phyloP scores from a whole-genome alignment of 2,888 invertebrate species.

The Stictocephala bisonia region DNA sequence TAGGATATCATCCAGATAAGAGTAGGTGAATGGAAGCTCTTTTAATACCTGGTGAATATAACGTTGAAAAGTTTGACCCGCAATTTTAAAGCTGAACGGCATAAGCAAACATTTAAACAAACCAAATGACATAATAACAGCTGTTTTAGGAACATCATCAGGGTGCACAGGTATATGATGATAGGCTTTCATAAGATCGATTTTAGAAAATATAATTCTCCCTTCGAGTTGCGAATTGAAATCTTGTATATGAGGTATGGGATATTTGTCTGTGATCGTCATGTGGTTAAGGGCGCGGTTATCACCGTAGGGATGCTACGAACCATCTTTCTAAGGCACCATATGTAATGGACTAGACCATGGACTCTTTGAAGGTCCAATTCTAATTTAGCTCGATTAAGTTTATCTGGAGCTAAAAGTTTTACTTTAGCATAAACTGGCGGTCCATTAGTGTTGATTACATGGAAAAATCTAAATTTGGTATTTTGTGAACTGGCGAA shows the following conservation, averaged over 20 bases:
- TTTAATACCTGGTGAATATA: constrained; percentile 55
- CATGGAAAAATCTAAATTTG: constrained; percentile 41
- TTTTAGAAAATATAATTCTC: constrained; percentile 49
- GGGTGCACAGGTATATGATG: constrained; percentile 58
- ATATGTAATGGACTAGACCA: constrained; percentile 59
- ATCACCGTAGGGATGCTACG: constrained; percentile 59
- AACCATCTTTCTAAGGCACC: constrained; percentile 54
- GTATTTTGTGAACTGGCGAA: not conserved
- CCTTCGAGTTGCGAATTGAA: constrained; percentile 49
- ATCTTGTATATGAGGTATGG: constrained; percentile 57
- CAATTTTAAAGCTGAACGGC: constrained; percentile 55
- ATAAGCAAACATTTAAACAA: constrained; percentile 54
- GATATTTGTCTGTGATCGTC: constrained; percentile 58
- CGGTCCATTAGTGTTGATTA: constrained; percentile 50
- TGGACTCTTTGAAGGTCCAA: constrained; percentile 56
- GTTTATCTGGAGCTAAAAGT: constrained; percentile 56
- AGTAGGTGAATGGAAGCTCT: constrained; percentile 52
- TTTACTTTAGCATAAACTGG: constrained; percentile 48
- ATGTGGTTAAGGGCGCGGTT: constrained; percentile 57
- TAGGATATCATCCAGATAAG: constrained; percentile 56
- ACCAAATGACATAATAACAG: constrained; percentile 58
- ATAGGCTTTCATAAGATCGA: constrained; percentile 56
- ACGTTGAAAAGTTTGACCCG: constrained; percentile 57
- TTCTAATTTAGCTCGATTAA: constrained; percentile 52
- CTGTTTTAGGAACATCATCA: constrained; percentile 59